Evolutionary conservation across 2,797 vertebrate species (phyloP).

Genomic region (Pangasius sanitwongsei): DNA sequence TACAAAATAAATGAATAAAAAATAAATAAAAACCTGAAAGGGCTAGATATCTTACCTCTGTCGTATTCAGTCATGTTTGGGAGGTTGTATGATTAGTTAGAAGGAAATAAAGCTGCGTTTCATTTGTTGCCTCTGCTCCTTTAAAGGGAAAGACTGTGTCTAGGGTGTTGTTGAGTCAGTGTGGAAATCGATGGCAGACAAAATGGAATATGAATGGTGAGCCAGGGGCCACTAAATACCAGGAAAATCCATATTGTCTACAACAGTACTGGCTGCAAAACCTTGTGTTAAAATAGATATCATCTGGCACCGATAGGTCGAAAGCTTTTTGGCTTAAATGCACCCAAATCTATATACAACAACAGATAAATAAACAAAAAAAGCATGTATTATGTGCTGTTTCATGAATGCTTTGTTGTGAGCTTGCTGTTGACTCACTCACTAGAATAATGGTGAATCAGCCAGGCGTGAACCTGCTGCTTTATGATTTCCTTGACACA

Average conservation of each 20-base stretch:
- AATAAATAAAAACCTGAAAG: background rate
- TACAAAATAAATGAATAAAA: background rate
- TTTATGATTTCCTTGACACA: conserved; percentile 41
- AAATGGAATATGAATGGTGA: conserved; percentile 45
- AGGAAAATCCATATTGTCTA: conserved; percentile 42
- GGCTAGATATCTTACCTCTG: background rate
- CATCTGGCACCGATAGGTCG: conserved; percentile 28
- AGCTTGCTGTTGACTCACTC: conserved; percentile 13
- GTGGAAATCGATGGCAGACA: conserved; percentile 43
- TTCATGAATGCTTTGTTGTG: conserved; percentile 13
- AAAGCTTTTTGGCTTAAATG: conserved; percentile 27
- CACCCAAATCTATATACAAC: background rate
- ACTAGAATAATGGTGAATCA: conserved; percentile 29
- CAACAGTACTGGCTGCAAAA: conserved; percentile 23
- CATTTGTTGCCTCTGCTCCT: conserved; percentile 16
- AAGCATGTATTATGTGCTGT: background rate
- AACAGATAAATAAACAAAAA: background rate
- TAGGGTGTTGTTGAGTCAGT: conserved; percentile 20
- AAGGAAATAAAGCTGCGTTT: conserved; percentile 30
- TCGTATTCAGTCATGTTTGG: background rate
- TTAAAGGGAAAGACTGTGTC: conserved; percentile 17
- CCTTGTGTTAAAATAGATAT: conserved; percentile 38
- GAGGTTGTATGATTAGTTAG: conserved; percentile 24
- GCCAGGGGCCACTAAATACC: conserved; percentile 39
- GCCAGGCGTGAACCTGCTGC: conserved; percentile 22